These are phyloP conservation scores for Andrena fulva DNA, from an alignment of 2,888 invertebrate species.

Conservation along the genomic window DNA sequence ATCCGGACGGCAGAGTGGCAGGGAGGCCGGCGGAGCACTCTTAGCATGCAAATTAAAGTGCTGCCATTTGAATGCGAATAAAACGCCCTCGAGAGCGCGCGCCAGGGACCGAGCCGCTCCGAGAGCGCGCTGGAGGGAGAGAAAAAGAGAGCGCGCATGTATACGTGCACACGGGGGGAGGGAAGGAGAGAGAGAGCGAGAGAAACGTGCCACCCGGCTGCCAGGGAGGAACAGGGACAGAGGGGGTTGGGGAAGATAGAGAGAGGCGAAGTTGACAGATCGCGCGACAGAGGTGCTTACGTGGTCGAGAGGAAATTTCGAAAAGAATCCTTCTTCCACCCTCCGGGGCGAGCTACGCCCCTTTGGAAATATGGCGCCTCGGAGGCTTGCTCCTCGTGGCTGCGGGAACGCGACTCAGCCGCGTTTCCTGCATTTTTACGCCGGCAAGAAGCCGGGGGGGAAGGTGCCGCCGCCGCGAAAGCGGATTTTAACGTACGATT, in stretches of 20 bases:
- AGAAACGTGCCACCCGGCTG: too few relatives aligned
- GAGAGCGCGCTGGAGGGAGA: constrained; percentile 27
- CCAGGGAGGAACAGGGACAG: constrained; percentile 22
- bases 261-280: constrained; percentile 78
- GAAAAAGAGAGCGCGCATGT: background rate
- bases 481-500: constrained; percentile 32
- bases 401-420: constrained; percentile 10
- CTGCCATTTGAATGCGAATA: constrained; percentile 84
- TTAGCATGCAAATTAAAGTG: constrained; percentile 85
- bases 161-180: too few relatives aligned
- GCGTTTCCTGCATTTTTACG: constrained; percentile 18
- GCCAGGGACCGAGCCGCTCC: constrained; percentile 24
- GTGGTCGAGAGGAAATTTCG: constrained; percentile 76
- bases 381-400: constrained; percentile 31
- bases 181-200: too few relatives aligned
- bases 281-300: constrained; percentile 78
- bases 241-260: constrained; percentile 11
- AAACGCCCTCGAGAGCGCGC: constrained; percentile 77
- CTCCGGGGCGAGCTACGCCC: constrained; percentile 57
- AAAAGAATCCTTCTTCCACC: constrained; percentile 67
- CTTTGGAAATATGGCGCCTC: constrained; percentile 63
- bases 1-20: constrained; percentile 78
- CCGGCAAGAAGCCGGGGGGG: background rate
- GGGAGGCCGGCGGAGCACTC: constrained; percentile 78
- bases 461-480: background rate